phyloP scores from a whole-genome alignment of 2,113 vertebrate species.

The Ia io region DNA sequence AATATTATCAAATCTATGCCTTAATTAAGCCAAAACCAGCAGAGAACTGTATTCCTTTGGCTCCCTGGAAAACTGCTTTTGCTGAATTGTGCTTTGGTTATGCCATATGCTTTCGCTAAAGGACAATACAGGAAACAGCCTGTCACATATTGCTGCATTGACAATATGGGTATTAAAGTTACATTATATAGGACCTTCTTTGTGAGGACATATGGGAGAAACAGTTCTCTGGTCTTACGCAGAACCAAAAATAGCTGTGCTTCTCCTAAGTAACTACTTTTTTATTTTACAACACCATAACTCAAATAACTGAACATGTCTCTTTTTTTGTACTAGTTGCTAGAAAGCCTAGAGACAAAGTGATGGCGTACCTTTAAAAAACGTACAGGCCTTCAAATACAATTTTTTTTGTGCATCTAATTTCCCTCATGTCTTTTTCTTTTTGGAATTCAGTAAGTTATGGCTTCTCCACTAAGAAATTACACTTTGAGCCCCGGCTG shows the following conservation, averaged over 20 bases:
- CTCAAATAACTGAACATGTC: constrained; percentile 22
- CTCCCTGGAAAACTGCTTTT: constrained; percentile 8
- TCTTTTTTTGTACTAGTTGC: constrained; percentile 17
- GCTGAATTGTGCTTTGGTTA: background rate
- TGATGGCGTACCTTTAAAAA: background rate
- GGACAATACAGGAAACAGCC: constrained; percentile 27
- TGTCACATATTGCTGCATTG: constrained; percentile 49
- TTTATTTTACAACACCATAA: constrained; percentile 35
- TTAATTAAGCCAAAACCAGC: constrained; percentile 13
- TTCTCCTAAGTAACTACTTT: constrained; percentile 38
- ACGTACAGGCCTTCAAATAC: background rate
- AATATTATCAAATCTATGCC: constrained; percentile 17
- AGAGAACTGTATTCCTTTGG: constrained; percentile 15
- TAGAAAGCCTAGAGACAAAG: background rate
- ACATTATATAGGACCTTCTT: constrained; percentile 21
- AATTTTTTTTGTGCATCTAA: background rate
- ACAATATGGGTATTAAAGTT: constrained; percentile 32
- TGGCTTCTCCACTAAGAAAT: background rate
- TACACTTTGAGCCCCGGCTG: too few relatives aligned
- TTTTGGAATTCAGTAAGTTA: background rate
- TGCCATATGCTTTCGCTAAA: constrained; percentile 38
- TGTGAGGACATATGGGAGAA: constrained; percentile 34
- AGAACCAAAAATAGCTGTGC: constrained; percentile 37
- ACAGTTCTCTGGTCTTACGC: constrained; percentile 25
- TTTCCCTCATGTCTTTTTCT: background rate